phyloP scores from a whole-genome alignment of 2,888 invertebrate species.

The Bellardia bayeri region DNA sequence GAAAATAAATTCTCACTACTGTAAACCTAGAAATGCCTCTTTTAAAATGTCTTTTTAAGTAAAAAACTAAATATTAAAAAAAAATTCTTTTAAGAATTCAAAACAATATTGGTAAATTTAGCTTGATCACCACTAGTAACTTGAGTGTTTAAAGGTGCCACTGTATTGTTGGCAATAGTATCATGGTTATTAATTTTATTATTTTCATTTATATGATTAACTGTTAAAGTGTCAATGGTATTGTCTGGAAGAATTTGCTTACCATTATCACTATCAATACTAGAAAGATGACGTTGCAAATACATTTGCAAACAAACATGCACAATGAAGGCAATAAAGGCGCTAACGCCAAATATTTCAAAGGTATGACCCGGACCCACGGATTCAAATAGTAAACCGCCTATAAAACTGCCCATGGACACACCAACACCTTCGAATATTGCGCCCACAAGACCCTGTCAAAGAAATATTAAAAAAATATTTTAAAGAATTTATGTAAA shows the following conservation, averaged over 20 bases:
- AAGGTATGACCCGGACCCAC: slow-evolving; percentile 89
- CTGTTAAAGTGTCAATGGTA: slow-evolving; percentile 26
- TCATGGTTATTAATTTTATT: slow-evolving; percentile 19
- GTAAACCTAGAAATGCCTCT: slow-evolving; percentile 6
- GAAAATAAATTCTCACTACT: slow-evolving; percentile 15
- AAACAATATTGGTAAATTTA: slow-evolving; percentile 78
- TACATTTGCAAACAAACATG: slow-evolving; percentile 86
- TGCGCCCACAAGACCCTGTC: slow-evolving; percentile 92
- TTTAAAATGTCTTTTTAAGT: slow-evolving; percentile 22
- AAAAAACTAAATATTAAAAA: not conserved
- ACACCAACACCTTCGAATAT: slow-evolving; percentile 95
- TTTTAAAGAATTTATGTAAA: slow-evolving; percentile 14
- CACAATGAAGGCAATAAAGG: slow-evolving; percentile 86
- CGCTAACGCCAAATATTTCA: slow-evolving; percentile 89
- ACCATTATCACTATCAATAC: slow-evolving; percentile 71
- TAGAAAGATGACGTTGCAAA: slow-evolving; percentile 78
- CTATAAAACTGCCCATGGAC: slow-evolving; percentile 91
- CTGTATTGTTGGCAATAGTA: not conserved
- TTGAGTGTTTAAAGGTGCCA: slow-evolving; percentile 10
- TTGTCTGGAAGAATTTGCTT: slow-evolving; percentile 57
- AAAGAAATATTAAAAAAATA: slow-evolving; percentile 69
- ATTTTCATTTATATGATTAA: slow-evolving; percentile 77
- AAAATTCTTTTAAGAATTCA: slow-evolving; percentile 73
- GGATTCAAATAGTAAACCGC: slow-evolving; percentile 88
- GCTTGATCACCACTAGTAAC: slow-evolving; percentile 20